Evolutionary conservation across 2,797 vertebrate species (phyloP), one percentile per base, ranked within the genome.

Genomic region (Natrix natrix): DNA sequence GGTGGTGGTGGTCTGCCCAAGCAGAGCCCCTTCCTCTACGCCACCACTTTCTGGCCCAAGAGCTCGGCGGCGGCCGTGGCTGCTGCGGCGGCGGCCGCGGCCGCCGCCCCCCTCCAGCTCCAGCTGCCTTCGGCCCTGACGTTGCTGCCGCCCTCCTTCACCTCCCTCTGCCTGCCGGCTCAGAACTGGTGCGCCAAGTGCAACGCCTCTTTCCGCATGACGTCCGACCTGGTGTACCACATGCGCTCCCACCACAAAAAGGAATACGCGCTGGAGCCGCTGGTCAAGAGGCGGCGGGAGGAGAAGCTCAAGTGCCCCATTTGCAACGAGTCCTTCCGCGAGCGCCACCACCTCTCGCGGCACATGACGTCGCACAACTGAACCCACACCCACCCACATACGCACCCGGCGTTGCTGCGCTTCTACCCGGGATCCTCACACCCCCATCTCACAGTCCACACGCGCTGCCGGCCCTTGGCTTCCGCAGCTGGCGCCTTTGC

Each of bases 121-220:
- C 99, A 99, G 97, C 97, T 99, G 98, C 99, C 99, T 28, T 99
- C 99, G 1, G 98, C 99, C 3, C 98, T 99, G 88, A 99, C 99
- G 10, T 98, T 99, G 88, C 98, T 99, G 94, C 99, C 99, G 1
- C 99, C 99, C 11, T 99, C 99, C 78, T 99, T 99, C 98, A 99
- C 99, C 56, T 99, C 99, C 37, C 98, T 99, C 91, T 99, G 99
- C 95, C 98, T 99, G 96, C 99, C 99, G 1, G 99, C 99, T 28
- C 99, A 99, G 97, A 99, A 99, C 98, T 99, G 99, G 99, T 99
- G 99, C 93, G 99, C 99, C 97, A 99, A 99, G 97, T 99, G 99
- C 97, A 99, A 99, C 94, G 99, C 99, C 92, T 99, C 99, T 60
- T 99, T 99, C 97, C 98, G 99, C 97, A 99, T 99, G 99, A 99